These are phyloP conservation scores for Brienomyrus brachyistius DNA, from an alignment of 2,113 vertebrate genomes.

Conservation along the genomic window DNA sequence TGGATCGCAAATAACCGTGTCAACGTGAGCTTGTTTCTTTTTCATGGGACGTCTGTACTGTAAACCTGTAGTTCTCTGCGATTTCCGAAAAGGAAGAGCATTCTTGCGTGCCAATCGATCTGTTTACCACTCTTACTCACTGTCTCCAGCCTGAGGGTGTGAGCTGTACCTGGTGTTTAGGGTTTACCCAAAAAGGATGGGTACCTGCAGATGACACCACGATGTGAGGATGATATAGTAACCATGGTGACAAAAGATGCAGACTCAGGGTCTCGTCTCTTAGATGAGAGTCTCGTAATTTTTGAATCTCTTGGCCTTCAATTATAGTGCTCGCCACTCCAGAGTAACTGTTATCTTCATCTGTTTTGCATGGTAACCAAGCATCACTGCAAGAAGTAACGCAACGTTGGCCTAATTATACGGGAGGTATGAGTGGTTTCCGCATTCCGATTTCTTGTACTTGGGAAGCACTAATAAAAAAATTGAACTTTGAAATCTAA, in stretches of 20 bases:
- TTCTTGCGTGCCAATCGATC: slow-evolving; percentile 7
- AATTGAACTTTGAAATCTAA: background rate
- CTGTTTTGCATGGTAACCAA: slow-evolving; percentile 60
- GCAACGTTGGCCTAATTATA: slow-evolving; percentile 42
- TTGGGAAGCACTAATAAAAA: slow-evolving; percentile 24
- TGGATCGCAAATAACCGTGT: background rate
- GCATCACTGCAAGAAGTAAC: slow-evolving; percentile 31
- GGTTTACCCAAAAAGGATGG: slow-evolving; percentile 20
- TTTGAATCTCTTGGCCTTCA: slow-evolving; percentile 29
- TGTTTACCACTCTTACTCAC: background rate
- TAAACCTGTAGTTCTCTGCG: background rate
- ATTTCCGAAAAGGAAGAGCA: background rate
- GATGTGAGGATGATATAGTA: slow-evolving; percentile 28
- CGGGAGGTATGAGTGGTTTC: slow-evolving; percentile 11
- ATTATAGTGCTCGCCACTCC: slow-evolving; percentile 34
- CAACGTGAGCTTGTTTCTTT: background rate
- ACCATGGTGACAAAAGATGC: slow-evolving; percentile 30
- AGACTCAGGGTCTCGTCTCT: slow-evolving; percentile 22
- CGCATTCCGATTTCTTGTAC: slow-evolving; percentile 34
- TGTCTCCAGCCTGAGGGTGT: background rate
- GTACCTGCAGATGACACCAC: background rate
- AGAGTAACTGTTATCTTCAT: slow-evolving; percentile 56
- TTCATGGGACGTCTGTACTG: background rate
- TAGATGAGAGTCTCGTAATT: slow-evolving; percentile 18
- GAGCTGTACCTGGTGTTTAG: slow-evolving; percentile 9